Conservation (phyloP, 2,888 invertebrate genomes). For the Syritta pipiens region DNA sequence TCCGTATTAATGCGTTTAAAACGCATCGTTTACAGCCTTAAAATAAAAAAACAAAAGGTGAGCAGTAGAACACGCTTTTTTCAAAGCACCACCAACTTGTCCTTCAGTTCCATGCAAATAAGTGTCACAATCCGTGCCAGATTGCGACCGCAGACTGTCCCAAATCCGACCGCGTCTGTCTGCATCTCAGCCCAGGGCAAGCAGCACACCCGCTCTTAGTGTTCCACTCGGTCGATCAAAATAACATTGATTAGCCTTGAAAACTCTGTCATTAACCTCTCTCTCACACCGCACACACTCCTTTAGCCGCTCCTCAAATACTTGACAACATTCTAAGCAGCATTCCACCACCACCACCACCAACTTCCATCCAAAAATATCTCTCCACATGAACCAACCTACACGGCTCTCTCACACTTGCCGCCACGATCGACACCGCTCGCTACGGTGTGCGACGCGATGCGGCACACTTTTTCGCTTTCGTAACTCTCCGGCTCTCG, state of each 20-base stretch:
- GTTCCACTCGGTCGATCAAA: background rate
- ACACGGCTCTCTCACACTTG: background rate
- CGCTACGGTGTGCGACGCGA: conserved; percentile 1
- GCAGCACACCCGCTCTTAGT: background rate
- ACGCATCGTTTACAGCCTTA: too few relatives aligned
- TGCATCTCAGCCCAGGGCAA: too few relatives aligned
- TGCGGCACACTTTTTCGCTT: conserved; percentile 56
- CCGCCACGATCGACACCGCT: background rate
- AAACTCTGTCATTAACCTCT: conserved; percentile 32
- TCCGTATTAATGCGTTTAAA: too few relatives aligned
- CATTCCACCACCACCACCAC: too few relatives aligned
- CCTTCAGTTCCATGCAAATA: too few relatives aligned
- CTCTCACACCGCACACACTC: background rate
- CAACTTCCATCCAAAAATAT: conserved; percentile 40
- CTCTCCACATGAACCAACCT: too few relatives aligned
- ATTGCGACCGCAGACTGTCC: too few relatives aligned
- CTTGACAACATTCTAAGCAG: conserved; percentile 54
- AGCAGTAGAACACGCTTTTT: too few relatives aligned
- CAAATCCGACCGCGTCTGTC: too few relatives aligned
- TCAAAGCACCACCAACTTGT: too few relatives aligned
- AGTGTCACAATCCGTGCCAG: too few relatives aligned
- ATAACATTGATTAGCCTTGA: conserved; percentile 54
- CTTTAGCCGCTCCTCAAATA: background rate
- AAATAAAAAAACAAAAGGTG: too few relatives aligned
- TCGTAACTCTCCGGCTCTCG: conserved; percentile 34